Percentiles rank a stretch among this genome's conserved stretches.
These are phyloP conservation scores for Caerostris darwini DNA, from an alignment of 1,140 invertebrate genomes.

Conservation along the genomic window DNA sequence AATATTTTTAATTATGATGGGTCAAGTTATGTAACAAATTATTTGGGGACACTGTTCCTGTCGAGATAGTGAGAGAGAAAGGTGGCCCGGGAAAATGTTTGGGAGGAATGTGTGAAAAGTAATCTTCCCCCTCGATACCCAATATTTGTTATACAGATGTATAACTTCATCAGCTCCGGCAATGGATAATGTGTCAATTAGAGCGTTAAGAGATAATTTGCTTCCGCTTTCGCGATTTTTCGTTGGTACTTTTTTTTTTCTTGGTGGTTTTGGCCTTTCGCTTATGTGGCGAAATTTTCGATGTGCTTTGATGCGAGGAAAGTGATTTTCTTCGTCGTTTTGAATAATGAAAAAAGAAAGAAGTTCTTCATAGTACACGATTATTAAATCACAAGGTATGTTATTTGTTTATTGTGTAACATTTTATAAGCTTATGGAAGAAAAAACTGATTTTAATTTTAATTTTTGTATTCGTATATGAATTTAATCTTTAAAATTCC, in stretches of 20 bases:
- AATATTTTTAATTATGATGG: too few species aligned
- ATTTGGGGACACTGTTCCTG: too few species aligned
- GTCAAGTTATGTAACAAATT: too few species aligned
- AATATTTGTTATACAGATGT: conserved; percentile 36
- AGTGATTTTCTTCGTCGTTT: neutral
- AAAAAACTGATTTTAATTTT: too few species aligned
- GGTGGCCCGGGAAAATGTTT: neutral
- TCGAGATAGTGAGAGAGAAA: neutral
- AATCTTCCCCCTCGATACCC: neutral
- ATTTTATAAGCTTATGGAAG: too few species aligned
- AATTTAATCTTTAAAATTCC: too few species aligned
- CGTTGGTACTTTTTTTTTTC: neutral
- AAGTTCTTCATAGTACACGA: neutral
- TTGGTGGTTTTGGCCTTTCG: neutral
- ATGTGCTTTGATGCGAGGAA: neutral
- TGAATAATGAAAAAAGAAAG: neutral
- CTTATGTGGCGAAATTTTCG: neutral
- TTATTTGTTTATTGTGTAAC: too few species aligned
- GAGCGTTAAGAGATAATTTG: conserved; percentile 15
- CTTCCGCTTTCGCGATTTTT: neutral
- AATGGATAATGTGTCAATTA: conserved; percentile 4
- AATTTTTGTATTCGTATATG: too few species aligned
- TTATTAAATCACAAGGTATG: too few species aligned
- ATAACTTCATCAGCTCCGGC: conserved; percentile 25
- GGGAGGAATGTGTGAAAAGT: conserved; percentile 27